Base-by-base conservation (phyloP, 2,888 invertebrate species). In the Ophioninae sp. region DNA sequence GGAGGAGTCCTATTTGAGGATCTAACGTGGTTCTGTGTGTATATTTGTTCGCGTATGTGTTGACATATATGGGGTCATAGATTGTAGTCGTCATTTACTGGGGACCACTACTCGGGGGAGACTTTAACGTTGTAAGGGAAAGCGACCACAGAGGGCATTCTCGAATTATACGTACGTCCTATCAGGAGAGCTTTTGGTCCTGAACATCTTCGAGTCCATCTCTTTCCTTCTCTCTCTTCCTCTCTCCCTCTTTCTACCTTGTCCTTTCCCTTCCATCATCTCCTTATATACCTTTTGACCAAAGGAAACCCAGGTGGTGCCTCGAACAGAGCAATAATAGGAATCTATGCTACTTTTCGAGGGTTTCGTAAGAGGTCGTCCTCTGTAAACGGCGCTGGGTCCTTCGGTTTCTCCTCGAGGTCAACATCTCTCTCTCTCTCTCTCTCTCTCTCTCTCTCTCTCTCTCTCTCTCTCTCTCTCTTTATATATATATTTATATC, bases 311-410 rank as follows among this genome's bases (percentile, higher is more conserved):
- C 84, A 84, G 84, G 81, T 84, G 84, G 81, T 79, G 76, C 76
- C 73, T 67, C 81, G 79, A 81, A 73, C 79, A 79, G 76, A 81
- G 72, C 84, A 84, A 84, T 84, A 84, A 84, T 81, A 81, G 84
- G 81, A 84, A 84, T 84, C 81, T 81, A 81, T 79, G 81, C 84
- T 81, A 79, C 81, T 81, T 84, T 84, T 73, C 76, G 84, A 84
- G 81, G 84, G 81, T 73, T 79, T 68, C 81, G 64, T 50, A 23
- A 76, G 67, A 62, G 76, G 56, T 44, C 69, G 62, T 68, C 57
- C 68, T 72, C 61, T 72, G 75, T 68, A 75, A 84, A 84, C 65
- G 84, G 70, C 74, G 30, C 61, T 73, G 56, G 67, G 74, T 75
- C 75, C 84, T 81, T 81, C 65, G 74, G 65, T 39, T 81, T 73